phyloP scores from a whole-genome alignment of 2,888 invertebrate species.

The Tillus elongatus region DNA sequence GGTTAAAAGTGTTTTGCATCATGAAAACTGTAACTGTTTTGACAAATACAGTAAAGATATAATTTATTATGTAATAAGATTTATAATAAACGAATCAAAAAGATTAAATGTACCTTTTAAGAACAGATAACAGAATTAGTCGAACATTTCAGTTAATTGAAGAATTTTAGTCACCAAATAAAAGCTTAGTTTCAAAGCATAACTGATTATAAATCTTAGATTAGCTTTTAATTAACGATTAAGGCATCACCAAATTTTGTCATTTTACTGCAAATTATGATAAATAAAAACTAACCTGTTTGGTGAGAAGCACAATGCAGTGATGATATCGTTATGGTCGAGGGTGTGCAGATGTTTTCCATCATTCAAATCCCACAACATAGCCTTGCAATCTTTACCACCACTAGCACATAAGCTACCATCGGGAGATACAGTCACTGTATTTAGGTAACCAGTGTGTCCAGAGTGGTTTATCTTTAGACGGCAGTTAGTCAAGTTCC shows the following conservation, averaged over 20 bases:
- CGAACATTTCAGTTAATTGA: no score
- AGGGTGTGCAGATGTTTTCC: slow-evolving; percentile 98
- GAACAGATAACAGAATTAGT: no score
- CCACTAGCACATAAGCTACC: slow-evolving; percentile 99
- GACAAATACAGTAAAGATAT: no score
- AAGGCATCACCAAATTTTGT: no score
- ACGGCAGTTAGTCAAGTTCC: slow-evolving; percentile 98
- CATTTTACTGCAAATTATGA: slow-evolving; percentile 8
- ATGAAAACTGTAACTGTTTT: no score
- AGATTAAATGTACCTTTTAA: no score
- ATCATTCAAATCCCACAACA: slow-evolving; percentile 99
- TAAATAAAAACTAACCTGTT: slow-evolving; percentile 54
- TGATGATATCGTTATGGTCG: slow-evolving; percentile 97
- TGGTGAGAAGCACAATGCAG: slow-evolving; percentile 97
- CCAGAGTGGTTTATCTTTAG: slow-evolving; percentile 97
- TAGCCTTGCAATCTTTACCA: slow-evolving; percentile 98
- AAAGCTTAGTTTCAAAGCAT: no score
- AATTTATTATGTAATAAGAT: no score
- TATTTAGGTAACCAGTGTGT: slow-evolving; percentile 95
- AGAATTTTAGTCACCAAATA: no score
- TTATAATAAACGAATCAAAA: no score
- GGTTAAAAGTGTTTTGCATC: slow-evolving; percentile 31
- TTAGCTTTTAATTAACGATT: no score
- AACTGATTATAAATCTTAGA: no score
- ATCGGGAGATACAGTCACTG: slow-evolving; percentile 98